Evolutionary conservation across 2,888 invertebrate species (phyloP).

Genomic region (Epinotia ramella): DNA sequence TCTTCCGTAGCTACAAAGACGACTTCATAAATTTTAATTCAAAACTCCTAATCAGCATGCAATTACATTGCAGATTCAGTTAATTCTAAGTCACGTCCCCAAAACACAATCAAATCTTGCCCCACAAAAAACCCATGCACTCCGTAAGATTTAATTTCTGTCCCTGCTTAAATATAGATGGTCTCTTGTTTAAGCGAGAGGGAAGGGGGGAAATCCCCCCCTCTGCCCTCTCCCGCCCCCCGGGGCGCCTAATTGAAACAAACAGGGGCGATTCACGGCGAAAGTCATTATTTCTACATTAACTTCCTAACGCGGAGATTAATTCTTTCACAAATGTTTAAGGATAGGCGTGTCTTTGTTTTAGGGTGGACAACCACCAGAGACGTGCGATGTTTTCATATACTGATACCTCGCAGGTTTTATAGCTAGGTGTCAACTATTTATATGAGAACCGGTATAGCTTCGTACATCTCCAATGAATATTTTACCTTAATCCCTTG

Average conservation of each 20-base stretch:
- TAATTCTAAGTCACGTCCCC: slow-evolving; percentile 27
- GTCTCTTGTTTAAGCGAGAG: slow-evolving; percentile 50
- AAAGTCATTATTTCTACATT: slow-evolving; percentile 82
- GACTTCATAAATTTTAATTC: slow-evolving; percentile 20
- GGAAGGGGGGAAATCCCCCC: slow-evolving; percentile 47
- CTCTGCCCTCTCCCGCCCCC: slow-evolving; percentile 51
- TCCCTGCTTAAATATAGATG: slow-evolving; percentile 76
- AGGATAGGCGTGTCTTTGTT: slow-evolving; percentile 29
- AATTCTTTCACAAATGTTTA: slow-evolving; percentile 41
- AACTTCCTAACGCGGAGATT: slow-evolving; percentile 61
- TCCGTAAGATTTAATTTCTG: slow-evolving; percentile 77
- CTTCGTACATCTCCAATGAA: too few relatives aligned
- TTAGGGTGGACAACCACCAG: too few relatives aligned
- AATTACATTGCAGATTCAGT: slow-evolving; percentile 15
- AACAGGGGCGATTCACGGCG: slow-evolving; percentile 79
- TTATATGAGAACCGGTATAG: too few relatives aligned
- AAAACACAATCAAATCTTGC: slow-evolving; percentile 55
- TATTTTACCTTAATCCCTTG: too few relatives aligned
- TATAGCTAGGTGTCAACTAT: too few relatives aligned
- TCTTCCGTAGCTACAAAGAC: background rate
- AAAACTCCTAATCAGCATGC: slow-evolving; percentile 6
- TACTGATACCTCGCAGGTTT: too few relatives aligned
- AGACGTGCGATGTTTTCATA: too few relatives aligned
- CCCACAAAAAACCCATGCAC: slow-evolving; percentile 58
- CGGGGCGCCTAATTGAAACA: slow-evolving; percentile 81